Percentiles rank a stretch among this genome's conserved stretches.
Evolutionary conservation across 1,140 invertebrate species (phyloP).

Genomic region (Amphibalanus amphitrite): DNA sequence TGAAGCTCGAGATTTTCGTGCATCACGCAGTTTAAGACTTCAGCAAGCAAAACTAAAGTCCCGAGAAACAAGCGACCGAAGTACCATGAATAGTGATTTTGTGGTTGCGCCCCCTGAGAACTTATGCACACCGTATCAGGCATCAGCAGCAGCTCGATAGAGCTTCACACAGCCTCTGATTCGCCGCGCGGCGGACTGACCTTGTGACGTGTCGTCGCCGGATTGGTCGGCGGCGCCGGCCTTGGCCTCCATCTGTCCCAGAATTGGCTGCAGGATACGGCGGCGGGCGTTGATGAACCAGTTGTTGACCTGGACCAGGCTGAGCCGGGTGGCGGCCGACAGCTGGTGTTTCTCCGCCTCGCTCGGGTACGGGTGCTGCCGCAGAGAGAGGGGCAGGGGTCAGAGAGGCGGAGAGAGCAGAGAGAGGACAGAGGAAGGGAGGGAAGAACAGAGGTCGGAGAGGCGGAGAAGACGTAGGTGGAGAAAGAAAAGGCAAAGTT

Average conservation of each 20-base stretch:
- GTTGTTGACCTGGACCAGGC: slow-evolving; percentile 56
- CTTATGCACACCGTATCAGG: too few relatives aligned
- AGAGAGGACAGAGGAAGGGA: slow-evolving; percentile 1
- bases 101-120: too few relatives aligned
- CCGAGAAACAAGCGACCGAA: too few relatives aligned
- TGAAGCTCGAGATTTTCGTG: too few relatives aligned
- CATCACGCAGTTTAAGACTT: too few relatives aligned
- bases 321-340: slow-evolving; percentile 69
- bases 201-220: neutral
- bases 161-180: too few relatives aligned
- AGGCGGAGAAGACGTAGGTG: too few relatives aligned
- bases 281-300: slow-evolving; percentile 90
- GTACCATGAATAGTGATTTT: too few relatives aligned
- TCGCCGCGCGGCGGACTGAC: neutral
- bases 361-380: slow-evolving; percentile 75
- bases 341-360: slow-evolving; percentile 82
- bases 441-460: too few relatives aligned
- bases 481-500: too few relatives aligned
- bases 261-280: slow-evolving; percentile 78
- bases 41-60: too few relatives aligned
- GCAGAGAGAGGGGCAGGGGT: slow-evolving; percentile 12
- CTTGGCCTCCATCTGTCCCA: slow-evolving; percentile 36
- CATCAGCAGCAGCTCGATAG: too few relatives aligned
- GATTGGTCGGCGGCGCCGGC: neutral
- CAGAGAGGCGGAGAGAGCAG: slow-evolving; percentile 8